phyloP scores from a whole-genome alignment of 2,888 invertebrate species.

The Eilema sororculum region DNA sequence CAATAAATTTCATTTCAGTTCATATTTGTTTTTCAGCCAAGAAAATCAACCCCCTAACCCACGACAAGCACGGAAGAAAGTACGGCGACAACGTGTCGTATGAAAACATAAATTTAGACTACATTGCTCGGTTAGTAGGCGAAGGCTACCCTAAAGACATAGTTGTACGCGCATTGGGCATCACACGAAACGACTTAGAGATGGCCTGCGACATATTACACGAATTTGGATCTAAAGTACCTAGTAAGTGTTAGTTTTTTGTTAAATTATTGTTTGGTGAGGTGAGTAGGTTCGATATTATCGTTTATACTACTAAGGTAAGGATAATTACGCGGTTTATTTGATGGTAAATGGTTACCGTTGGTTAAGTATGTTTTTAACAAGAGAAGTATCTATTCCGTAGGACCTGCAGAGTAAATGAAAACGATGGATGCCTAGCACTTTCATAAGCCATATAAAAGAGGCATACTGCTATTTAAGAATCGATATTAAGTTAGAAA shows the following conservation, averaged over 20 bases:
- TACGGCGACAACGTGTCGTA: constrained; percentile 89
- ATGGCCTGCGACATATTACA: constrained; percentile 98
- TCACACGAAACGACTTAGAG: constrained; percentile 96
- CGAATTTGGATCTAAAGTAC: constrained; percentile 91
- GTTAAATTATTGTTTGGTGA: constrained; percentile 20
- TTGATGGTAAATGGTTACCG: too few species aligned
- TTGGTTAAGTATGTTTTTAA: too few species aligned
- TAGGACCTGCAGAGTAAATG: too few species aligned
- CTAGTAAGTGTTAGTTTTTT: constrained; percentile 72
- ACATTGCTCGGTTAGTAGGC: constrained; percentile 94
- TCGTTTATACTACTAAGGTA: background rate
- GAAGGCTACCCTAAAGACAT: constrained; percentile 97
- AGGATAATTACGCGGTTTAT: too few species aligned
- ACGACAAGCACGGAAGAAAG: constrained; percentile 82
- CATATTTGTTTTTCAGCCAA: constrained; percentile 67
- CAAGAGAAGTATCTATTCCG: too few species aligned
- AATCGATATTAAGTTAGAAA: too few species aligned
- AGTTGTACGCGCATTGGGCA: constrained; percentile 96
- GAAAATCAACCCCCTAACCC: constrained; percentile 83
- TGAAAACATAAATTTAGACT: constrained; percentile 96
- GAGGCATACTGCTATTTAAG: too few species aligned
- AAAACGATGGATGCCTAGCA: too few species aligned
- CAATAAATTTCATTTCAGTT: too few species aligned
- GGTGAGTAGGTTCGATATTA: constrained; percentile 18
- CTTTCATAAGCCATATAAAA: too few species aligned